These are phyloP conservation scores for Neostethus bicornis DNA, from an alignment of 2,797 vertebrate species.

Conservation along the genomic window DNA sequence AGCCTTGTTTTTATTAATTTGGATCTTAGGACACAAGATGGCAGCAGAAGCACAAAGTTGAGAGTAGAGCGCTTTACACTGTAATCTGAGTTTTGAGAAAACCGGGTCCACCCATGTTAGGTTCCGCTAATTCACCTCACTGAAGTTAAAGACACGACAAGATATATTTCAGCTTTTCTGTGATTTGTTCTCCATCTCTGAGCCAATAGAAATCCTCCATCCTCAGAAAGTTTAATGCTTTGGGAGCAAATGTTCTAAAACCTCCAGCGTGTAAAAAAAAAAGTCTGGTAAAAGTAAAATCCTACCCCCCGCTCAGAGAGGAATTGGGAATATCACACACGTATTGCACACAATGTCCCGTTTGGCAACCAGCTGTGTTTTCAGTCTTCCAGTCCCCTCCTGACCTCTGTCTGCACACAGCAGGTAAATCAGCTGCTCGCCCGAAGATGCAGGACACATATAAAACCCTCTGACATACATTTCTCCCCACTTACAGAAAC, in stretches of 20 bases:
- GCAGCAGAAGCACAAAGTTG: slow-evolving; percentile 45
- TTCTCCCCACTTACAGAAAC: slow-evolving; percentile 23
- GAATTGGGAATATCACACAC: slow-evolving; percentile 40
- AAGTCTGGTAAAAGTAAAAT: slow-evolving; percentile 30
- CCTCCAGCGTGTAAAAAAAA: slow-evolving; percentile 11
- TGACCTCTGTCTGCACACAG: slow-evolving; percentile 7
- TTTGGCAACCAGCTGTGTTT: slow-evolving; percentile 52
- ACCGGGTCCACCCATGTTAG: background rate
- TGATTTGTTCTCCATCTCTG: background rate
- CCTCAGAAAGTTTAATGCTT: slow-evolving; percentile 4
- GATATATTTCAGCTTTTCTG: background rate
- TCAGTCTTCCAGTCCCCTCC: slow-evolving; percentile 32
- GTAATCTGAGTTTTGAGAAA: background rate
- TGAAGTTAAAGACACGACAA: rapidly evolving
- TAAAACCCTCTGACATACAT: slow-evolving; percentile 23
- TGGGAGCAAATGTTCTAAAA: background rate
- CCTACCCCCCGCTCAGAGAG: slow-evolving; percentile 36
- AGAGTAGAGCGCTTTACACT: background rate
- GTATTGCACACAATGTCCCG: slow-evolving; percentile 33
- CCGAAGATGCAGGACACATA: slow-evolving; percentile 42
- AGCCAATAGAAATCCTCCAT: too few species aligned
- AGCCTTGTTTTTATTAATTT: too few species aligned
- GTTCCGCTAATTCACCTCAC: background rate
- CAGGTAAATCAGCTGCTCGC: slow-evolving; percentile 48
- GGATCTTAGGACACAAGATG: slow-evolving; percentile 40